Evolutionary conservation across 2,797 vertebrate species (phyloP).

Genomic region (Rachycentron canadum): DNA sequence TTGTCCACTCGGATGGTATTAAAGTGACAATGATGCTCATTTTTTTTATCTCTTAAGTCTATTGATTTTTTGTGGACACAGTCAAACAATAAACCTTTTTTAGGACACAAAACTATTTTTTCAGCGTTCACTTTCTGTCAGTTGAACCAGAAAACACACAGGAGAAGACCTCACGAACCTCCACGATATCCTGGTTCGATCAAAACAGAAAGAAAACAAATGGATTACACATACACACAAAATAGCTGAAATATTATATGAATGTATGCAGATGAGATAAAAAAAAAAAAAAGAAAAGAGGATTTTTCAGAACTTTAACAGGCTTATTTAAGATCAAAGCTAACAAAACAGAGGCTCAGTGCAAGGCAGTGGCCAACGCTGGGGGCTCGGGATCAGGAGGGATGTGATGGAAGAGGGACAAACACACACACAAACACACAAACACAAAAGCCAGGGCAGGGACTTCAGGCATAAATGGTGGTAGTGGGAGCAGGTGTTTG

Average conservation of each 20-base stretch:
- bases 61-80: not conserved
- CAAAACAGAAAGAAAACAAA: not conserved
- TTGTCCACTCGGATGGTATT: not conserved
- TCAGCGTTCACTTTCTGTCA: too few relatives aligned
- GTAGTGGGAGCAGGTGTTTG: constrained; percentile 75
- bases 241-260: constrained; percentile 1
- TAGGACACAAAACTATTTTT: not conserved
- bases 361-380: constrained; percentile 43
- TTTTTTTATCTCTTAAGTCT: not conserved
- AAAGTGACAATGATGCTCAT: not conserved
- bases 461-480: constrained; percentile 63
- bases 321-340: constrained; percentile 24
- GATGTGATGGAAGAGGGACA: constrained; percentile 60
- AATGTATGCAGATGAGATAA: constrained; percentile 15
- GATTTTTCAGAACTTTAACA: too few relatives aligned
- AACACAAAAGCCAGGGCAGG: constrained; percentile 28
- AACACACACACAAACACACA: constrained; percentile 20
- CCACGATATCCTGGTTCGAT: not conserved
- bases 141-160: not conserved
- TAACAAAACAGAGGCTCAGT: constrained; percentile 31
- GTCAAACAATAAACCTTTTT: not conserved
- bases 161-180: not conserved
- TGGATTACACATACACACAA: not conserved
- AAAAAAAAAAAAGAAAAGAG: not conserved
- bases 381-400: constrained; percentile 63